These are phyloP conservation scores for Pachycephus smyrnensis DNA, from an alignment of 2,888 invertebrate species.

Conservation along the genomic window DNA sequence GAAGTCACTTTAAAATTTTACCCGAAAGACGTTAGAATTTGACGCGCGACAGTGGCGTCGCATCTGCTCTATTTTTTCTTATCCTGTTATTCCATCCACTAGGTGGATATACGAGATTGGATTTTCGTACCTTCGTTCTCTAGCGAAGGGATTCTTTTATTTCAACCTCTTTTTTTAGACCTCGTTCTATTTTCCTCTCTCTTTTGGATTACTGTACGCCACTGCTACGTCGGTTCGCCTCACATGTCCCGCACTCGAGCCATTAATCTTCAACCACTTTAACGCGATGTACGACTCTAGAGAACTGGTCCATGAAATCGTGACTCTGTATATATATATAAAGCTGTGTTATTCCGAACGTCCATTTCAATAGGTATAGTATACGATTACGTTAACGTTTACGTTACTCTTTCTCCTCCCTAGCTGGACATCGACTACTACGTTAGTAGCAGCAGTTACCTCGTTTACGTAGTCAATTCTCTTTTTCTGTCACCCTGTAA, in stretches of 20 bases:
- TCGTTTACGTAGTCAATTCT: neutral
- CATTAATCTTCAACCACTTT: neutral
- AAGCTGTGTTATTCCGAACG: neutral
- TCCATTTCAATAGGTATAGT: neutral
- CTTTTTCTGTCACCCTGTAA: neutral
- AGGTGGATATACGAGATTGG: neutral
- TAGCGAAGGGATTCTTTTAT: neutral
- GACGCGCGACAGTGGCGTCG: neutral
- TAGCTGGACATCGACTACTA: neutral
- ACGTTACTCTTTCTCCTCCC: neutral
- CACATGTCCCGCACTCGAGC: neutral
- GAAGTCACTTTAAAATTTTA: neutral
- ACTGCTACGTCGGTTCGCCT: neutral
- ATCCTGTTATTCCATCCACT: neutral
- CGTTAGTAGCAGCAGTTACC: neutral
- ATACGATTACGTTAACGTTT: neutral
- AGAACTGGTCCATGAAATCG: conserved; percentile 6
- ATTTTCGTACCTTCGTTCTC: too few relatives aligned
- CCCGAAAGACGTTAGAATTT: neutral
- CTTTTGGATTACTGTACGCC: neutral
- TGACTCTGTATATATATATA: neutral
- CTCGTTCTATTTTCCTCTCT: neutral
- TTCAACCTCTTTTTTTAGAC: neutral
- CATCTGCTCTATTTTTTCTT: neutral
- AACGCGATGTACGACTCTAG: neutral